A percentile compares a stretch with the other conserved stretches of the same genome.
Conservation (phyloP, 2,888 invertebrate genomes). For the Dascillus cervinus region DNA sequence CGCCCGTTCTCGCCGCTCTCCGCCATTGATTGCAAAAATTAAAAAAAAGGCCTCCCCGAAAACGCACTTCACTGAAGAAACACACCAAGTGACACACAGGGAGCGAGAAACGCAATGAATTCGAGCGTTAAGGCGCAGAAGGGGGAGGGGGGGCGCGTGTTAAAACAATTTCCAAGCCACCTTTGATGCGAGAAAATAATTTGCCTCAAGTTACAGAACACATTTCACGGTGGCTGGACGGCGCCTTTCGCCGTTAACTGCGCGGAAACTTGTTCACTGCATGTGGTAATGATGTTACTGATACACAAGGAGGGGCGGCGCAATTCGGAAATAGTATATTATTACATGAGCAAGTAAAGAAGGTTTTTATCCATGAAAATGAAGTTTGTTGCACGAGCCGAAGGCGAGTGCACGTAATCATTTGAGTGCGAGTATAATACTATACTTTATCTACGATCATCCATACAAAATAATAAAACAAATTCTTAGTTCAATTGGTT, state of each 20-base stretch:
- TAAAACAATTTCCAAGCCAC: slow-evolving; percentile 37
- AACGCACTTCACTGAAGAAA: slow-evolving; percentile 10
- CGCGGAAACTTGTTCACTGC: slow-evolving; percentile 11
- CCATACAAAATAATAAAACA: no score
- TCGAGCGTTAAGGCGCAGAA: slow-evolving; percentile 21
- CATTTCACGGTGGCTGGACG: slow-evolving; percentile 34
- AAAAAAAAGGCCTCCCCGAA: no score
- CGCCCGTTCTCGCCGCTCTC: not conserved
- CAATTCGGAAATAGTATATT: no score
- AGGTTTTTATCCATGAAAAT: no score
- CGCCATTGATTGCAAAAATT: no score
- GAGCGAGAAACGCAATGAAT: slow-evolving; percentile 18
- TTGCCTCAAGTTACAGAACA: slow-evolving; percentile 38
- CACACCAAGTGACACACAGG: slow-evolving; percentile 9
- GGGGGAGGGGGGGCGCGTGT: slow-evolving; percentile 30
- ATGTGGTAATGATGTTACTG: slow-evolving; percentile 17
- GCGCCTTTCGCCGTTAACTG: slow-evolving; percentile 29
- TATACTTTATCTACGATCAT: no score
- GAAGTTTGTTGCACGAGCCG: no score
- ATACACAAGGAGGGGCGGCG: slow-evolving; percentile 16
- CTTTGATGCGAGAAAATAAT: slow-evolving; percentile 36
- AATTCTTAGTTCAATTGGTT: no score
- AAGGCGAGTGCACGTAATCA: no score
- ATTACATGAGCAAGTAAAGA: no score
- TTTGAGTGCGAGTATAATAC: no score